Evolutionary conservation across 2,797 vertebrate genomes (phyloP), one percentile per base, ranked within the genome.

Genomic region (Channallabes apus): DNA sequence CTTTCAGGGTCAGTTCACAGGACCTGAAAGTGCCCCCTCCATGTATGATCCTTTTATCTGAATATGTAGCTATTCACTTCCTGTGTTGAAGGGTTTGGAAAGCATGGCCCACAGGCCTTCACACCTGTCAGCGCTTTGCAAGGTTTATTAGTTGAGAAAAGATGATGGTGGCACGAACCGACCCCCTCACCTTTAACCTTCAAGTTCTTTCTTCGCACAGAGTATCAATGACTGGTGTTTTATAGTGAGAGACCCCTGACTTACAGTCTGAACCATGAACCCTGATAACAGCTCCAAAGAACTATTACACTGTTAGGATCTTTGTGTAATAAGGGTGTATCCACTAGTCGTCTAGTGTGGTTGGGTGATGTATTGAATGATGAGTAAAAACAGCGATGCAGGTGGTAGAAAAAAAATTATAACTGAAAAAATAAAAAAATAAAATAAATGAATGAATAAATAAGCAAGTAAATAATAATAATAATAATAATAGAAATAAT

Each of bases 101-200:
- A 81, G 83, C 77, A 84, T 41, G 20, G 83, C 82, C 87, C 84
- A 76, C 80, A 86, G 84, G 78, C 89, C 76, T 91, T 92, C 93
- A 92, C 94, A 95, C 94, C 94, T 94, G 94, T 92, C 92, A 92
- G 86, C 76, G 91, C 82, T 94, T 93, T 92, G 82, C 87, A 29
- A 71, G n/a, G 65, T 83, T 88, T 86, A 87, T 86, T 83, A 87
- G 73, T 46, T 46, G 62, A 67, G 87, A 88, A 86, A 69, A n/a
- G 81, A 89, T 58, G 67, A 24, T 77, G 27, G 91, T 87, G 90
- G 91, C 87, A 54, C 0, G 87, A 92, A 61, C 58, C 32, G 35
- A 67, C 69, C 82, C 24, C 6, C 12, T 75, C 67, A 88, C 79
- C 80, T 82, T 84, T 87, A 84, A 84, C 73, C 80, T 69, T 77